A percentile compares a stretch with the other conserved stretches of the same genome.
These are phyloP conservation scores for Falco columbarius DNA, from an alignment of 2,797 vertebrate genomes.

Conservation along the genomic window DNA sequence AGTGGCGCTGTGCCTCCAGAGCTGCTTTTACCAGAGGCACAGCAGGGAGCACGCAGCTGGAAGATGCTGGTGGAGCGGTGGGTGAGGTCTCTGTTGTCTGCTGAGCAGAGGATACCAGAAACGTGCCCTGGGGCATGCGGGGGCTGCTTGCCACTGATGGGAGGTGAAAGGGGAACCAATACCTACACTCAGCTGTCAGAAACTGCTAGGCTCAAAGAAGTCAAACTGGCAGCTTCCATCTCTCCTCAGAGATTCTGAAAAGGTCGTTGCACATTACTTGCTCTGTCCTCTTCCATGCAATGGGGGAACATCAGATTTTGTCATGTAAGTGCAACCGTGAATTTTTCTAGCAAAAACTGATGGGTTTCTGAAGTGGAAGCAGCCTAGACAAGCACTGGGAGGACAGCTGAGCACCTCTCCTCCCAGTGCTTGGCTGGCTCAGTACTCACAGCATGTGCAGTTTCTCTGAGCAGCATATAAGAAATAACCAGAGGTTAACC, in stretches of 20 bases:
- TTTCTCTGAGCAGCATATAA: fast-evolving
- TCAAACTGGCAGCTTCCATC: not conserved
- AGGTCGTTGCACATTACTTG: not conserved
- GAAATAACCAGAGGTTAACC: not conserved
- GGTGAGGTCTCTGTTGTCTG: not conserved
- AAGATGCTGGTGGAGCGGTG: fast-evolving
- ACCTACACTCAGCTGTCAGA: not conserved
- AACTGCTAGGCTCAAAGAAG: not conserved
- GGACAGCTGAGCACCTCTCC: not conserved
- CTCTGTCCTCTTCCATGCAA: fast-evolving
- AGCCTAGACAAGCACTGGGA: not conserved
- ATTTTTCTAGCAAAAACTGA: fast-evolving
- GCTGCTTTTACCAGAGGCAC: not conserved
- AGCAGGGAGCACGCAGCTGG: fast-evolving
- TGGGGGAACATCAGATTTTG: fast-evolving
- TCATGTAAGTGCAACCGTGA: fast-evolving
- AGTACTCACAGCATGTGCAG: fast-evolving
- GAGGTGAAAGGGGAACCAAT: not conserved
- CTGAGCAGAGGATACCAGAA: not conserved
- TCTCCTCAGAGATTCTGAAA: not conserved
- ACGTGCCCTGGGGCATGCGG: fast-evolving
- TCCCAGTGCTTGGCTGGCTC: not conserved
- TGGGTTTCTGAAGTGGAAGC: not conserved
- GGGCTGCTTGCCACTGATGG: fast-evolving
- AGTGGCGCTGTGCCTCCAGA: fast-evolving